phyloP scores from a whole-genome alignment of 2,113 vertebrate genomes.

The Tenebrosternarchus preto region DNA sequence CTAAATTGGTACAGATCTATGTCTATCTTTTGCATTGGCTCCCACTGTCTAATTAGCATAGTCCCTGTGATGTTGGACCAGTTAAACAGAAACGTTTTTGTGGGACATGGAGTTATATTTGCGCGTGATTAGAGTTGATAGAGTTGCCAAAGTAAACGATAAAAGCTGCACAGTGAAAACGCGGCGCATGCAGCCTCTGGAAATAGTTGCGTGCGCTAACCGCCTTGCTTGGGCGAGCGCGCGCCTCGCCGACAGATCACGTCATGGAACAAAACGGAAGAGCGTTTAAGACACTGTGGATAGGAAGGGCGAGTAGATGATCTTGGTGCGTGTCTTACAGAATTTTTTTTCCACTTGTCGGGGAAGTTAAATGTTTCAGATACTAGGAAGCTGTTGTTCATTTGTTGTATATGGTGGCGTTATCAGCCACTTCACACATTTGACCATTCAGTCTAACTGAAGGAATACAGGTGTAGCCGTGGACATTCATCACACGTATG shows the following conservation, averaged over 20 bases:
- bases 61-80: background rate
- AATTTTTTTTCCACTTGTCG: constrained; percentile 16
- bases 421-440: constrained; percentile 30
- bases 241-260: constrained; percentile 3
- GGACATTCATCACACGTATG: constrained; percentile 1
- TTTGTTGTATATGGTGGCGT: constrained; percentile 45
- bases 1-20: background rate
- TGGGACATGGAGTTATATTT: constrained; percentile 17
- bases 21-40: constrained; percentile 17
- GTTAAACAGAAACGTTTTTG: background rate
- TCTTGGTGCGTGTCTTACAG: too few relatives aligned
- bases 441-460: constrained; percentile 48
- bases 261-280: constrained; percentile 12
- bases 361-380: constrained; percentile 28
- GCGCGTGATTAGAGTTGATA: background rate
- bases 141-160: background rate
- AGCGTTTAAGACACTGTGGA: background rate
- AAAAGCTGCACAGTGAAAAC: too few relatives aligned
- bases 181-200: too few relatives aligned
- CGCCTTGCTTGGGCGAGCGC: too few relatives aligned
- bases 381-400: constrained; percentile 2
- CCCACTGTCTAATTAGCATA: background rate
- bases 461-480: constrained; percentile 24
- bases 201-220: too few relatives aligned
- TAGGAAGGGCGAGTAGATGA: too few relatives aligned